A percentile compares a stretch with the other conserved stretches of the same genome.
These are phyloP conservation scores for Rambutsinella grinnellia DNA, from an alignment of 2,888 invertebrate species.

Conservation along the genomic window DNA sequence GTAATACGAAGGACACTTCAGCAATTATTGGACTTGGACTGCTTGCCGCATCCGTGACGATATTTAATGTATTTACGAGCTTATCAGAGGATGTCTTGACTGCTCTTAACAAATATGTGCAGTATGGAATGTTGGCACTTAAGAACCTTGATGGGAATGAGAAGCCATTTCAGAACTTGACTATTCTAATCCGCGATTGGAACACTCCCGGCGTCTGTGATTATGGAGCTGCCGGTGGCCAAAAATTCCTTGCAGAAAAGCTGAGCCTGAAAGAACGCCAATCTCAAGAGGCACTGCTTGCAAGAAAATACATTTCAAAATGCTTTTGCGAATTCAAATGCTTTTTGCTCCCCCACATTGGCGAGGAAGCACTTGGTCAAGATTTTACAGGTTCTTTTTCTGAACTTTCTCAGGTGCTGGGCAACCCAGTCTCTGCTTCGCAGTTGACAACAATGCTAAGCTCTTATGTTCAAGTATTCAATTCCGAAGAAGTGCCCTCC, in stretches of 20 bases:
- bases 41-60: slow-evolving; percentile 46
- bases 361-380: slow-evolving; percentile 30
- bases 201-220: slow-evolving; percentile 16
- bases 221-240: slow-evolving; percentile 40
- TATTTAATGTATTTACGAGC: slow-evolving; percentile 40
- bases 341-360: slow-evolving; percentile 97
- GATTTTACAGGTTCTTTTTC: slow-evolving; percentile 45
- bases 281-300: slow-evolving; percentile 83
- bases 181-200: slow-evolving; percentile 61
- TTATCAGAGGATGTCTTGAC: slow-evolving; percentile 42
- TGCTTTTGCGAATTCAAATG: slow-evolving; percentile 96
- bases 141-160: background rate
- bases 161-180: slow-evolving; percentile 57
- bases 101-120: slow-evolving; percentile 34
- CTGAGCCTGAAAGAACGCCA: slow-evolving; percentile 16
- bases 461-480: slow-evolving; percentile 34
- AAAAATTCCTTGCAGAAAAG: slow-evolving; percentile 20
- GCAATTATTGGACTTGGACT: slow-evolving; percentile 56
- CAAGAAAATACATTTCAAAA: slow-evolving; percentile 90
- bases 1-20: slow-evolving; percentile 31
- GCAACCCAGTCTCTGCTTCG: slow-evolving; percentile 11
- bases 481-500: slow-evolving; percentile 14
- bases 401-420: background rate
- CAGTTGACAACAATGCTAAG: slow-evolving; percentile 24
- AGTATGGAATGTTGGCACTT: background rate